Conservation (phyloP, 2,113 vertebrate genomes). For the Pseudonaja textilis region DNA sequence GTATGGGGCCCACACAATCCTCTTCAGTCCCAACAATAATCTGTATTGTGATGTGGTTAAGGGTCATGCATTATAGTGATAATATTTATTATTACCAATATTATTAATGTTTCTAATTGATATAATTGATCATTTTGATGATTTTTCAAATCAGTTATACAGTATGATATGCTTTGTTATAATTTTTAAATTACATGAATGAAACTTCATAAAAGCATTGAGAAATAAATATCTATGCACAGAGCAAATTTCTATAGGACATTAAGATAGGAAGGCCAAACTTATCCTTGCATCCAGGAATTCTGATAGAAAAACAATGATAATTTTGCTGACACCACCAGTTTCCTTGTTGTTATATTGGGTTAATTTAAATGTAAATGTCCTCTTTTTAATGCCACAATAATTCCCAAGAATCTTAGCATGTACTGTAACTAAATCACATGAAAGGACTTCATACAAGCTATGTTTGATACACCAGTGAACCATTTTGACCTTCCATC, state of each 20-base stretch:
- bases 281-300: background rate
- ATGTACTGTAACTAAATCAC: background rate
- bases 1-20: background rate
- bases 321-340: background rate
- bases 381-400: background rate
- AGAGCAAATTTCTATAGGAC: background rate
- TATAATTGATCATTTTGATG: background rate
- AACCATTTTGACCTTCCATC: background rate
- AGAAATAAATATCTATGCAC: background rate
- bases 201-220: background rate
- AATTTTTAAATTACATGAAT: background rate
- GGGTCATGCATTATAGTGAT: background rate
- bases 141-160: background rate
- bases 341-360: background rate
- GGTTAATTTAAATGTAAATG: background rate
- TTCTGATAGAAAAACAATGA: background rate
- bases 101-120: background rate
- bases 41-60: background rate
- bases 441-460: background rate
- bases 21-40: background rate
- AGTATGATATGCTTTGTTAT: background rate
- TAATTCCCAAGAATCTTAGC: background rate
- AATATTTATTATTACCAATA: background rate
- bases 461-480: background rate
- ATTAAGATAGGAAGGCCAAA: background rate